Base-by-base conservation (phyloP, 2,797 vertebrate genomes). In the Myripristis jacobus region DNA sequence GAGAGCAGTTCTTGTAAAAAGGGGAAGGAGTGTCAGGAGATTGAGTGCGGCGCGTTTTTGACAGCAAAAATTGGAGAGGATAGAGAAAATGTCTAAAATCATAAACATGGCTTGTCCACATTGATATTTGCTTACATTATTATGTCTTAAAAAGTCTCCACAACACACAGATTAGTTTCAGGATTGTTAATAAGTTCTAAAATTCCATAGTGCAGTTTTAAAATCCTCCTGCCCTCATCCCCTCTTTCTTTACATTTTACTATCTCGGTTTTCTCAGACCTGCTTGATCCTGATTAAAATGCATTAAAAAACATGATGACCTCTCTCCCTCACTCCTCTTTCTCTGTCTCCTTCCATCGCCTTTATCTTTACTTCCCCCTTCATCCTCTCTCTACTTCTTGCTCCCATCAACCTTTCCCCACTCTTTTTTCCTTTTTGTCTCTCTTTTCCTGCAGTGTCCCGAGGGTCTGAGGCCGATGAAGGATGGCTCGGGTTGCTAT, bases 401-500 rank as follows among this genome's bases (percentile, higher is more conserved):
- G 71, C 75, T 60, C 70, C 59, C 51, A 47, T 79, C 31, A 24
- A 50, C 7, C 25, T 25, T 51, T 71, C 67, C 76, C 60, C 43
- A 63, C 50, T 70, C 61, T 56, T 46, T 44, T 18, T 24, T 16
- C 25, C 55, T 34, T 9, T 48, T 65, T 24, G 9, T 58, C 59
- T 66, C 34, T 61, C 66, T 75, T 61, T 50, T 57, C 77, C 66
- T 11, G 74, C 90, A 99, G 98, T 99, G 98, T 87, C 98, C 98
- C 0, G 95, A 94, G 87, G 97, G 97, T 56, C 92, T 99, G 85
- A 94, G 93, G 69, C 97, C 98, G 67, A 98, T 99, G 97, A 99
- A 98, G 90, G 98, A 99, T 0, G 97, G 96, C 71, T 97, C 97
- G 0, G 98, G 98, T 78, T 99, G 98, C 95, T 99, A 97, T 19